Percentiles rank a stretch among this genome's conserved stretches.
Conservation (phyloP, 2,797 vertebrate species). For the Chelon labrosus region DNA sequence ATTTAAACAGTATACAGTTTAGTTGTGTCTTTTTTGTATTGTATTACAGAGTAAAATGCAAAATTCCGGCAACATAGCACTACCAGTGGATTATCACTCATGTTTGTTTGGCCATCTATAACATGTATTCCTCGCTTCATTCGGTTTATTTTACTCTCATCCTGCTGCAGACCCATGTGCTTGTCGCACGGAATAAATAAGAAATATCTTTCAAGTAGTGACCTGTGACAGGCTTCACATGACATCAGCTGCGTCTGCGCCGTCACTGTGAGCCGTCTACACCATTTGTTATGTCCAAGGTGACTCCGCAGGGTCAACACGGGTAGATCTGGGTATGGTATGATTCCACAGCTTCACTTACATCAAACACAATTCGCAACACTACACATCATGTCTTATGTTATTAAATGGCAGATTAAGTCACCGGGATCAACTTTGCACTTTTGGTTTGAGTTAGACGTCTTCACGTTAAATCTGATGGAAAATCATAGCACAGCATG, state of each 20-base stretch:
- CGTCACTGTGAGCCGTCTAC: slow-evolving; percentile 8
- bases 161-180: slow-evolving; percentile 4
- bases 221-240: slow-evolving; percentile 30
- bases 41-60: too few species aligned
- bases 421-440: slow-evolving; percentile 12
- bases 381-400: slow-evolving; percentile 4
- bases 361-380: slow-evolving; percentile 29
- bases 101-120: slow-evolving; percentile 9
- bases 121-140: slow-evolving; percentile 17
- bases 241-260: slow-evolving; percentile 14
- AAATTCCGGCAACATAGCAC: not conserved
- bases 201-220: slow-evolving; percentile 36
- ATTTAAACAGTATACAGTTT: not conserved
- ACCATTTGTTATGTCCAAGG: slow-evolving; percentile 47
- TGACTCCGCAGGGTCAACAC: slow-evolving; percentile 36
- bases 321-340: not conserved
- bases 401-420: slow-evolving; percentile 21
- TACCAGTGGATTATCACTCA: slow-evolving; percentile 10
- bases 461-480: too few species aligned
- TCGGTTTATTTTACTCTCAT: slow-evolving; percentile 14
- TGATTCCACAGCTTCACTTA: slow-evolving; percentile 13
- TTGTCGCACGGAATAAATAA: slow-evolving; percentile 6
- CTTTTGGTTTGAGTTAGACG: not conserved
- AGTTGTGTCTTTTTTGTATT: not conserved
- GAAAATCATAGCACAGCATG: too few species aligned